Evolutionary conservation across 2,888 invertebrate genomes (phyloP).

Genomic region (Lamellibrachia satsuma): DNA sequence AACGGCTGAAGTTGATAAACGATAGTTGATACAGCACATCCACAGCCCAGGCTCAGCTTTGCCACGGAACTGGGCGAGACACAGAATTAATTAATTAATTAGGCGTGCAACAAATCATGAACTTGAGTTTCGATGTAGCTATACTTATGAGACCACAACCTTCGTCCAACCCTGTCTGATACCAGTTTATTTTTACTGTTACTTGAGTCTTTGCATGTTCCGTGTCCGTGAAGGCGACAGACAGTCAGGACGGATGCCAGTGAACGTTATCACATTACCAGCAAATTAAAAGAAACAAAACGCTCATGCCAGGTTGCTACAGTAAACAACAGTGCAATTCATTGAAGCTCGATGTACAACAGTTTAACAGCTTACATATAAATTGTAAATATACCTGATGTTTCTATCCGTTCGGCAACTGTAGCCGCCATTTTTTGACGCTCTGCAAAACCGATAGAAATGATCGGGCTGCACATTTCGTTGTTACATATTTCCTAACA

Average conservation of each 20-base stretch:
- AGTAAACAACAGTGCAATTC: neutral
- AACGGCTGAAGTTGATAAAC: too few species aligned
- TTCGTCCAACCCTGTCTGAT: too few species aligned
- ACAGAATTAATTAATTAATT: too few species aligned
- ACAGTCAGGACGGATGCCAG: neutral
- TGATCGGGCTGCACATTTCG: neutral
- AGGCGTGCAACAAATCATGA: too few species aligned
- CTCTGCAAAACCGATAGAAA: slow-evolving; percentile 3
- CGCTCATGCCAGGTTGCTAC: neutral
- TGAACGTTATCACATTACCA: neutral
- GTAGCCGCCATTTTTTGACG: neutral
- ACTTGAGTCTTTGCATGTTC: too few species aligned
- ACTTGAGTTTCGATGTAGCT: too few species aligned
- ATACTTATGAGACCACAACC: too few species aligned
- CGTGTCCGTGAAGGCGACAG: too few species aligned
- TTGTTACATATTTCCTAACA: neutral
- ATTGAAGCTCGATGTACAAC: neutral
- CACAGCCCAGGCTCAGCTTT: too few species aligned
- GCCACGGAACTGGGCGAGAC: too few species aligned
- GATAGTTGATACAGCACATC: too few species aligned
- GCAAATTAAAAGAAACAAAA: neutral
- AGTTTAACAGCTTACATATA: neutral
- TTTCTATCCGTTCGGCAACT: neutral
- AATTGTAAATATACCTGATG: neutral
- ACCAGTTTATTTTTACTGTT: too few species aligned